Evolutionary conservation across 1,140 invertebrate genomes (phyloP).

Genomic region (Brachystomella parvula): DNA sequence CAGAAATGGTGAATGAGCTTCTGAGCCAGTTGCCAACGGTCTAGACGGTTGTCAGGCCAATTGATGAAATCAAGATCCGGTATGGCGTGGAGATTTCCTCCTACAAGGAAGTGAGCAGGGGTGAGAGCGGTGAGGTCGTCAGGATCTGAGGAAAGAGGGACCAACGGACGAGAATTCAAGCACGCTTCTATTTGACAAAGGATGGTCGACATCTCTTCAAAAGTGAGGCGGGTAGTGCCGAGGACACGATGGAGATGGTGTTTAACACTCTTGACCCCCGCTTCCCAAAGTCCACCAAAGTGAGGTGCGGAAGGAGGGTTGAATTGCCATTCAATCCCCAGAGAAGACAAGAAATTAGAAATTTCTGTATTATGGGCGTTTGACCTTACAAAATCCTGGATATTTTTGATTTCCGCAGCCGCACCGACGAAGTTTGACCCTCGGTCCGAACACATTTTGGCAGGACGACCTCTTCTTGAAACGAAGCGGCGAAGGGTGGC

Average conservation of each 20-base stretch:
- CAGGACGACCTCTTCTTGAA: conserved; percentile 38
- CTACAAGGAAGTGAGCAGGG: conserved; percentile 35
- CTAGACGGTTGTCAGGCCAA: neutral
- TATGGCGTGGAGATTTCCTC: conserved; percentile 11
- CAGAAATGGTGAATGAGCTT: conserved; percentile 12
- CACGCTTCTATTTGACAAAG: conserved; percentile 38
- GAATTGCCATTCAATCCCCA: conserved; percentile 33
- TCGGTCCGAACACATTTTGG: conserved; percentile 42
- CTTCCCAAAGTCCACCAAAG: conserved; percentile 40
- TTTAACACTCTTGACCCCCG: conserved; percentile 21
- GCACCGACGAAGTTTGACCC: conserved; percentile 44
- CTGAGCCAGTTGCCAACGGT: conserved; percentile 18
- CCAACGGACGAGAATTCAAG: conserved; percentile 40
- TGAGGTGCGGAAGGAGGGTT: conserved; percentile 39
- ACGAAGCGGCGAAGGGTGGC: conserved; percentile 43
- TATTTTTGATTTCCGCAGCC: conserved; percentile 15
- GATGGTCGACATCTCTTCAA: conserved; percentile 39
- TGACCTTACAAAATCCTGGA: neutral
- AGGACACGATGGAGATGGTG: conserved; percentile 14
- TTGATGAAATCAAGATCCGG: conserved; percentile 15
- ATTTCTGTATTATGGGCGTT: neutral
- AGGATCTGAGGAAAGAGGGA: conserved; percentile 36
- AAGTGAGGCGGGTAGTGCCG: conserved; percentile 18
- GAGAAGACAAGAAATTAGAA: neutral
- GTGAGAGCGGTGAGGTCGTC: conserved; percentile 39